Evolutionary conservation across 2,113 vertebrate genomes (phyloP), one percentile per base, ranked within the genome.

Genomic region (Cyphomyrus discorhynchus): DNA sequence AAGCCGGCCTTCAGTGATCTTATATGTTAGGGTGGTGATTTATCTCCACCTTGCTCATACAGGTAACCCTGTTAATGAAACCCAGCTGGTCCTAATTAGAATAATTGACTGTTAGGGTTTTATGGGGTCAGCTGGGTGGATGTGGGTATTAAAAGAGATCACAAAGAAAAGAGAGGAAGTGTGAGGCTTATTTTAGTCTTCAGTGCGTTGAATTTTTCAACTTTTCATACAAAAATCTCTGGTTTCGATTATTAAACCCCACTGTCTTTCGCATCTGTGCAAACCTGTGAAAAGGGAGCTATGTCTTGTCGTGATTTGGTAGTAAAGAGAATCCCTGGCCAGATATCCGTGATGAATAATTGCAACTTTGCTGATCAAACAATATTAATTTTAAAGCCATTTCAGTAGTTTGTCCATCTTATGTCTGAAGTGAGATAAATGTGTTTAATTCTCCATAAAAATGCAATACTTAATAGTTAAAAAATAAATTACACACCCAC

Each of bases 31-130:
- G 15, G 39, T 80, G 35, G 74, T 80, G 74, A 80, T 80, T 80
- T 80, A 80, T 80, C 35, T 17, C 74, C 74, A 42, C 74, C 74
- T 15, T 80, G 74, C 5, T 35, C 74, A 42, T 35, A 80, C 74
- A 80, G 74, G 74, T 80, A 80, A 80, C 74, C 62, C 62, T 70
- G 62, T 70, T 70, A 70, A 70, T 70, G 62, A 70, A 70, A 27
- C 62, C 74, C 74, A 80, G 74, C 74, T 80, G 74, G 74, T 39
- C 74, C 74, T 80, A 80, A 80, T 80, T 80, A 80, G 35, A 80
- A 35, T 80, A 80, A 80, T 80, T 80, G 35, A 80, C 74, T 80
- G 74, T 80, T 80, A 42, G 74, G 74, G 35, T 80, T 80, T 80
- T 80, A 80, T 80, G 35, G 74, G 74, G 74, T 80, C 74, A 80